Evolutionary conservation across 2,888 invertebrate species (phyloP).

Genomic region (Melinaea marsaeus): DNA sequence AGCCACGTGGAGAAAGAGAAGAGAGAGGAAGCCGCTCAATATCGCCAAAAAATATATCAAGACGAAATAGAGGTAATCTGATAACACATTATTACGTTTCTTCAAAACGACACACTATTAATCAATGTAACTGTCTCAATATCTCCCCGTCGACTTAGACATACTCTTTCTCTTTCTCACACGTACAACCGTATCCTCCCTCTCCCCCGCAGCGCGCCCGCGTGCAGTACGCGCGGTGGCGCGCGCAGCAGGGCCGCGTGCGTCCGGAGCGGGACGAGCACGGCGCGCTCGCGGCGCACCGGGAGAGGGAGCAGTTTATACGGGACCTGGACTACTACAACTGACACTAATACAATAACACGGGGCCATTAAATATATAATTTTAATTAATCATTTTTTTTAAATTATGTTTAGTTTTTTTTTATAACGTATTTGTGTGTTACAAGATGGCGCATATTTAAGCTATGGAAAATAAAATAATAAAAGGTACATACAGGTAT

Average conservation of each 20-base stretch:
- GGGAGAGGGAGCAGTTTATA: not conserved
- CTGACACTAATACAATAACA: not conserved
- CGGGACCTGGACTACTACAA: not conserved
- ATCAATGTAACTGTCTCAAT: too few relatives aligned
- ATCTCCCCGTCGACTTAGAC: too few relatives aligned
- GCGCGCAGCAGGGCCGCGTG: not conserved
- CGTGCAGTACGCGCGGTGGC: not conserved
- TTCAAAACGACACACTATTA: too few relatives aligned
- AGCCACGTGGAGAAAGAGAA: constrained; percentile 36
- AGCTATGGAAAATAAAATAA: constrained; percentile 38
- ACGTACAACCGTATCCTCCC: not conserved
- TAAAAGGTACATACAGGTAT: constrained; percentile 72
- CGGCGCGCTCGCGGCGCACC: not conserved
- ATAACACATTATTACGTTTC: not conserved
- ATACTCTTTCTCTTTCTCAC: too few relatives aligned
- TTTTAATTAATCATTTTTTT: too few relatives aligned
- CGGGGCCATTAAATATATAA: too few relatives aligned
- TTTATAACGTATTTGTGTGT: too few relatives aligned
- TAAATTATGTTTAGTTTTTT: too few relatives aligned
- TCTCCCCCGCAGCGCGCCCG: not conserved
- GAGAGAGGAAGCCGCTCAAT: constrained; percentile 41
- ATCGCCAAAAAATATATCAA: constrained; percentile 42
- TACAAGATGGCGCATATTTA: not conserved
- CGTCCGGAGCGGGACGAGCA: not conserved
- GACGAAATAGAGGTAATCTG: constrained; percentile 45